Evolutionary conservation across 2,113 vertebrate genomes (phyloP), one percentile per base, ranked within the genome.

Genomic region (Triplophysa dalaica): DNA sequence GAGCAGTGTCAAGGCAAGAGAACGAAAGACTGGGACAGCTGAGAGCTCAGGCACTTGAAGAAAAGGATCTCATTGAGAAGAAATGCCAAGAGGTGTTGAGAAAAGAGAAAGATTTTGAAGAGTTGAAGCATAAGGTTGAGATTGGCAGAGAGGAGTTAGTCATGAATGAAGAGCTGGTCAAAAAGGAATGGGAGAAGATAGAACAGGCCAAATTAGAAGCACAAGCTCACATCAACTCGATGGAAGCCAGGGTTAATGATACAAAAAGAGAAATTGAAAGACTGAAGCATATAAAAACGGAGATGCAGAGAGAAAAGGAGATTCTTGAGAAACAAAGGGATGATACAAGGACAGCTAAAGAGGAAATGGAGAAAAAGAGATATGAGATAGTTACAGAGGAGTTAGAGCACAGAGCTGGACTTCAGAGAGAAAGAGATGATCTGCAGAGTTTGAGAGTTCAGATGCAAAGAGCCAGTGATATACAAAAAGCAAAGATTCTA

Each of bases 341-440:
- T 19, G 60, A 70, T 45, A 24, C 24, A 64, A 29, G 50, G n/a
- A 77, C 54, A 70, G 81, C 67, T 45, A 82, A 78, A 26, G 81
- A 77, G 48, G 75, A 82, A 41, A 63, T 75, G 21, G 77, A 83
- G 72, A 86, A 41, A 60, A 72, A 75, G 54, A 82, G 68, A 52
- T 64, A 70, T 64, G 80, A 81, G 29, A 79, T 66, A 9, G 56
- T 78, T 65, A 84, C 68, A 56, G 82, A 84, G 62, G 77, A 82
- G 29, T 21, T 61, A 33, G 62, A 77, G 22, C 60, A 77, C 45
- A 65, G 77, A 79, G 80, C 77, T 66, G 48, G 38, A 50, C 56
- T 85, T 17, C 70, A 85, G 29, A 85, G 66, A 54, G 77, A 80
- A 22, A 82, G 48, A 79, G 83, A 82, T 17, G 83, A 82, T 16